Percentiles rank a stretch among this genome's conserved stretches.
Conservation (phyloP, 53 echinoderm and acorn worm genomes). For the Echinometra lucunter region DNA sequence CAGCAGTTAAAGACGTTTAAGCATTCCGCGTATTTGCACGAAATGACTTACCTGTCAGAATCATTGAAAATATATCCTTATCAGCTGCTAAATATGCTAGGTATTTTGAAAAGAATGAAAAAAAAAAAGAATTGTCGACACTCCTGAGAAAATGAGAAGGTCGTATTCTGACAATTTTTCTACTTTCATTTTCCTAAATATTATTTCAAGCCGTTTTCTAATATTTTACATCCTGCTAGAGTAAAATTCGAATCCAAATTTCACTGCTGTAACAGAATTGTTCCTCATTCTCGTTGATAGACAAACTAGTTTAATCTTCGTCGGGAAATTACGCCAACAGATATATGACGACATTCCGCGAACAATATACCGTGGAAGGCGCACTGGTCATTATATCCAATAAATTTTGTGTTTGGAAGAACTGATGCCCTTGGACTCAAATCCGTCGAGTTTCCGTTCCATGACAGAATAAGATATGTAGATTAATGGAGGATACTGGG, state of each 20-base stretch:
- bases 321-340: not conserved
- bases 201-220: too few relatives aligned
- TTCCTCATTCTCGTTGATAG: not conserved
- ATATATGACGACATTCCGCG: not conserved
- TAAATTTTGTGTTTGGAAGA: not conserved
- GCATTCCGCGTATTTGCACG: not conserved
- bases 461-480: not conserved
- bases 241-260: not conserved
- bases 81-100: not conserved
- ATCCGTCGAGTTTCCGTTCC: constrained; percentile 15
- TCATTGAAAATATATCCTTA: not conserved
- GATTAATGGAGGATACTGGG: constrained; percentile 43
- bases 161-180: not conserved
- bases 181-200: too few relatives aligned
- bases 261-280: not conserved
- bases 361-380: not conserved
- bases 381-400: constrained; percentile 34
- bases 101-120: not conserved
- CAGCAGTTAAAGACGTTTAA: not conserved
- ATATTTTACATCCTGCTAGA: too few relatives aligned
- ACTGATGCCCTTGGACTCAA: constrained; percentile 18
- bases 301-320: not conserved
- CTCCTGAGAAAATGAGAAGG: not conserved
- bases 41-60: not conserved
- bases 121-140: not conserved